Conservation (phyloP, 2,113 vertebrate species). For the Lates calcarifer region DNA sequence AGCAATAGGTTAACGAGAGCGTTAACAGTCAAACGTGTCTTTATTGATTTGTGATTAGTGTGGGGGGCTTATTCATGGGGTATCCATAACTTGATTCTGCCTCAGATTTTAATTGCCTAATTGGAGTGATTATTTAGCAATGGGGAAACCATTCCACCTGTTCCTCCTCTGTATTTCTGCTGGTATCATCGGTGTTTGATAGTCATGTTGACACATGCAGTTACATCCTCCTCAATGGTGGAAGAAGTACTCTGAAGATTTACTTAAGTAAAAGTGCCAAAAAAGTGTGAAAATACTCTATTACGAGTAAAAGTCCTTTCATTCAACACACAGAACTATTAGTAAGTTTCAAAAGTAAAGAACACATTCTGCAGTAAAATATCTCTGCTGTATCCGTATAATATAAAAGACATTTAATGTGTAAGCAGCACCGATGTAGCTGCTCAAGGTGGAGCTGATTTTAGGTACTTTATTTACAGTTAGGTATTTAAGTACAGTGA, state of each 20-base stretch:
- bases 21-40: conserved; percentile 67
- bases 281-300: background rate
- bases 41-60: conserved; percentile 81
- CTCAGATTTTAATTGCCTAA: conserved; percentile 81
- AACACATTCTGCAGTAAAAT: no score
- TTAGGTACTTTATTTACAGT: no score
- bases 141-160: conserved; percentile 82
- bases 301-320: background rate
- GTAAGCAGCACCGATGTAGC: no score
- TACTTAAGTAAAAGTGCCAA: background rate
- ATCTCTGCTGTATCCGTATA: no score
- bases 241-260: background rate
- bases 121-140: conserved; percentile 84
- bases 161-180: conserved; percentile 60
- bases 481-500: no score
- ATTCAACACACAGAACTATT: background rate
- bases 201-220: background rate
- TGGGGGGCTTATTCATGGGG: conserved; percentile 75
- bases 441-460: no score
- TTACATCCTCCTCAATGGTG: background rate
- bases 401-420: no score
- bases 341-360: no score
- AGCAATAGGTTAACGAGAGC: conserved; percentile 71
- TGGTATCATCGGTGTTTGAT: conserved; percentile 27
- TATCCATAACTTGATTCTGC: conserved; percentile 82